These are phyloP conservation scores for Ctenomys sociabilis DNA, from an alignment of 2,113 vertebrate species.

Conservation along the genomic window DNA sequence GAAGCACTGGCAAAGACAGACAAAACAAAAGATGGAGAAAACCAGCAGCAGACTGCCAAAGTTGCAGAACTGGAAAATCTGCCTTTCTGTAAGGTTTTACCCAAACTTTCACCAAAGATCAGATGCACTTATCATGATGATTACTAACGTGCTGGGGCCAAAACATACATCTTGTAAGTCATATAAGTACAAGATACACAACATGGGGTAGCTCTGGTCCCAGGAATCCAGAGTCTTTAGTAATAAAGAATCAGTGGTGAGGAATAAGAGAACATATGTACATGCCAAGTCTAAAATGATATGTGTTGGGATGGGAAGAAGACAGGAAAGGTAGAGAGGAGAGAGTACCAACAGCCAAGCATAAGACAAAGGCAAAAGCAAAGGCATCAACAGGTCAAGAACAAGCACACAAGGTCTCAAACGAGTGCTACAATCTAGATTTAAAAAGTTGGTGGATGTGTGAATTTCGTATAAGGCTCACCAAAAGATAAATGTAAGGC, in stretches of 20 bases:
- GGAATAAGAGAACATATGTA: neutral
- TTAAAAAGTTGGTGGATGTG: neutral
- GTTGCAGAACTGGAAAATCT: neutral
- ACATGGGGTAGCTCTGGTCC: neutral
- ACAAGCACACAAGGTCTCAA: neutral
- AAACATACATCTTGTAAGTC: neutral
- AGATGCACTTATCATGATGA: neutral
- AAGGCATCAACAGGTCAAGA: neutral
- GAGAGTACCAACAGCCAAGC: neutral
- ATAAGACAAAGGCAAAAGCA: neutral
- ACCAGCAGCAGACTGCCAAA: neutral
- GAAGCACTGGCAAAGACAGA: slow-evolving; percentile 45
- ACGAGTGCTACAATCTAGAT: neutral
- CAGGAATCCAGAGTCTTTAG: neutral
- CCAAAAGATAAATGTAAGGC: slow-evolving; percentile 7
- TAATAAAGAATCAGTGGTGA: neutral
- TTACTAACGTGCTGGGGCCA: neutral
- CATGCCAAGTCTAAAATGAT: neutral
- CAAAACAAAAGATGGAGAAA: neutral
- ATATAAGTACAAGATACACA: neutral
- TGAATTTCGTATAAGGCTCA: neutral
- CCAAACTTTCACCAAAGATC: neutral
- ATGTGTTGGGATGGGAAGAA: neutral
- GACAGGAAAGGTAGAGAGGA: neutral
- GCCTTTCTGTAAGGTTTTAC: neutral